phyloP scores from a whole-genome alignment of 2,113 vertebrate species.

The Rynchops niger region DNA sequence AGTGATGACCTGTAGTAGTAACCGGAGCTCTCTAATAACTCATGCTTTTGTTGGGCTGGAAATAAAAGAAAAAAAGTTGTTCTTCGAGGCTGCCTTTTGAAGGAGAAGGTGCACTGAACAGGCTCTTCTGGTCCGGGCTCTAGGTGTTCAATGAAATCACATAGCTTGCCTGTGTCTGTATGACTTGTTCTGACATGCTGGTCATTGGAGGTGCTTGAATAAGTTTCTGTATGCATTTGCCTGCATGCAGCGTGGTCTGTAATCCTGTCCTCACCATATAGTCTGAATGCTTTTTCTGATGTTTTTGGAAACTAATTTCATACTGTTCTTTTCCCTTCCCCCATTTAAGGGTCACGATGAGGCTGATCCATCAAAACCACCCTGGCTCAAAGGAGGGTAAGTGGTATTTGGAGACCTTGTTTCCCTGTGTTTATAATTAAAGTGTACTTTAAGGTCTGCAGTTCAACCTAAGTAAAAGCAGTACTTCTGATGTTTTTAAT shows the following conservation, averaged over 20 bases:
- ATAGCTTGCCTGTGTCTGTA: not conserved
- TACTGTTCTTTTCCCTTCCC: not conserved
- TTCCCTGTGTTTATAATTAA: not conserved
- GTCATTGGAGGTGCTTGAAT: not conserved
- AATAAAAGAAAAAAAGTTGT: not conserved
- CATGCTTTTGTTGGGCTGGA: not conserved
- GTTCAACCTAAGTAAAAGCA: not conserved
- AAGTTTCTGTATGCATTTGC: not conserved
- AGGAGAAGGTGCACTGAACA: constrained; percentile 57
- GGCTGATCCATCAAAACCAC: constrained; percentile 79
- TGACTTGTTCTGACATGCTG: not conserved
- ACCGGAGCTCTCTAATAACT: not conserved
- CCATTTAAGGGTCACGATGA: constrained; percentile 79
- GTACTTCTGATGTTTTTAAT: not conserved
- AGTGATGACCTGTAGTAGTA: not conserved
- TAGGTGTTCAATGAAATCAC: not conserved
- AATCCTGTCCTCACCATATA: not conserved
- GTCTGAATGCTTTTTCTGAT: not conserved
- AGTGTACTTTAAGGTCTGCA: not conserved
- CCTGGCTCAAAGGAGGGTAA: constrained; percentile 92
- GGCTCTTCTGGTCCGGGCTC: constrained; percentile 31
- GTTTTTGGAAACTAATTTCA: not conserved
- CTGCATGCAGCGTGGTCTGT: constrained; percentile 28
- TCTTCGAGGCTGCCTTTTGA: not conserved
- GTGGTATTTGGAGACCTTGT: constrained; percentile 37